phyloP scores from a whole-genome alignment of 2,888 invertebrate genomes.

The Halictus ligatus region DNA sequence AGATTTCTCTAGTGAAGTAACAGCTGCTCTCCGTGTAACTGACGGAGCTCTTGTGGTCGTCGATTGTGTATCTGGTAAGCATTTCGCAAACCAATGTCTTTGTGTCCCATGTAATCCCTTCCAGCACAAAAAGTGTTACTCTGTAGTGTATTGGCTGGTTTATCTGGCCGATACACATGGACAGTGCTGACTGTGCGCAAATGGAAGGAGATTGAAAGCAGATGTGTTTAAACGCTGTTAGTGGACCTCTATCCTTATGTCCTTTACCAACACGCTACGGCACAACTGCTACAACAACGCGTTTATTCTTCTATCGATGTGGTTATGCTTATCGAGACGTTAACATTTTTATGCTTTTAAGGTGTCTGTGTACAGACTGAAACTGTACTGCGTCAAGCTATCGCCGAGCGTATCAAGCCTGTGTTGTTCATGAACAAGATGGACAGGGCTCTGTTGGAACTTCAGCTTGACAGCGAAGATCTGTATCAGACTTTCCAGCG shows the following conservation, averaged over 20 bases:
- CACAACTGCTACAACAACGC: conserved; percentile 84
- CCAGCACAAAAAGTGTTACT: conserved; percentile 81
- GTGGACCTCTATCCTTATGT: conserved; percentile 94
- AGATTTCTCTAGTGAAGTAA: conserved; percentile 99
- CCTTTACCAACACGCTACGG: conserved; percentile 88
- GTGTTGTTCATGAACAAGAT: conserved; percentile 99
- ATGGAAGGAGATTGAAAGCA: conserved; percentile 88
- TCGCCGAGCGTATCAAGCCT: conserved; percentile 99
- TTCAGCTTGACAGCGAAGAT: conserved; percentile 98
- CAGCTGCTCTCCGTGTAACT: conserved; percentile 99
- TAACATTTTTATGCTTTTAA: conserved; percentile 79
- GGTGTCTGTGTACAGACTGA: conserved; percentile 99
- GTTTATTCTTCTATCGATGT: background rate
- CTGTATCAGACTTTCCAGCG: conserved; percentile 99
- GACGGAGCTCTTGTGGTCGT: conserved; percentile 99
- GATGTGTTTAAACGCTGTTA: conserved; percentile 88
- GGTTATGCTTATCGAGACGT: conserved; percentile 6
- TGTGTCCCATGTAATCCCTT: conserved; percentile 66
- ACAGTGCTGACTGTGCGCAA: conserved; percentile 87
- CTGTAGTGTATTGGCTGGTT: conserved; percentile 76
- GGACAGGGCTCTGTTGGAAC: conserved; percentile 99
- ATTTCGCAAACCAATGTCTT: conserved; percentile 10
- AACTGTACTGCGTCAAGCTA: conserved; percentile 99
- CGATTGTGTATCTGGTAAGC: conserved; percentile 98
- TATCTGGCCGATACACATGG: conserved; percentile 75